Percentiles rank a stretch among this genome's conserved stretches.
phyloP scores from a whole-genome alignment of 2,113 vertebrate species.

The Otus sunia region DNA sequence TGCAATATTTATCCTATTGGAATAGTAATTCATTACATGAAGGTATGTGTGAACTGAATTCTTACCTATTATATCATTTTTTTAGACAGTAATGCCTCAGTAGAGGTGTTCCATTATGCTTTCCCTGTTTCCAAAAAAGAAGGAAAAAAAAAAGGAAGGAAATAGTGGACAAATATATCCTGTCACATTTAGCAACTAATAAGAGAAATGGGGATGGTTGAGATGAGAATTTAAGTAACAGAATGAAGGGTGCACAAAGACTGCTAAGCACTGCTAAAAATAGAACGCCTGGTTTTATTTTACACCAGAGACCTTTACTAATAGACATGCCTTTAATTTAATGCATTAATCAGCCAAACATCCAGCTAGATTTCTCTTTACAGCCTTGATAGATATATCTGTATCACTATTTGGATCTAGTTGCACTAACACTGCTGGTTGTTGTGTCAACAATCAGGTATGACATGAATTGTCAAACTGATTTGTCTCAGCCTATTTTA shows the following conservation, averaged over 20 bases:
- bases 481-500: background rate
- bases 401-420: background rate
- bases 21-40: background rate
- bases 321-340: background rate
- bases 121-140: background rate
- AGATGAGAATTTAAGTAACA: slow-evolving; percentile 7
- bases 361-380: background rate
- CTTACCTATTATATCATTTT: background rate
- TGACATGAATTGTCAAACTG: background rate
- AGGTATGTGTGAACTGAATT: background rate
- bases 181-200: background rate
- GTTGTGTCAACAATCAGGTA: background rate
- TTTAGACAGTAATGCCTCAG: background rate
- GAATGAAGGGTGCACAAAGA: background rate
- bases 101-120: background rate
- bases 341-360: background rate
- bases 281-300: background rate
- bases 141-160: background rate
- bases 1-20: background rate
- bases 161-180: background rate
- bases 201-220: background rate
- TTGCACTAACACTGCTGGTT: background rate
- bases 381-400: background rate
- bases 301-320: slow-evolving; percentile 1
- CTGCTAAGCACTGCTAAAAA: slow-evolving; percentile 21